phyloP scores from a whole-genome alignment of 2,113 vertebrate species.

The Calcarius ornatus region DNA sequence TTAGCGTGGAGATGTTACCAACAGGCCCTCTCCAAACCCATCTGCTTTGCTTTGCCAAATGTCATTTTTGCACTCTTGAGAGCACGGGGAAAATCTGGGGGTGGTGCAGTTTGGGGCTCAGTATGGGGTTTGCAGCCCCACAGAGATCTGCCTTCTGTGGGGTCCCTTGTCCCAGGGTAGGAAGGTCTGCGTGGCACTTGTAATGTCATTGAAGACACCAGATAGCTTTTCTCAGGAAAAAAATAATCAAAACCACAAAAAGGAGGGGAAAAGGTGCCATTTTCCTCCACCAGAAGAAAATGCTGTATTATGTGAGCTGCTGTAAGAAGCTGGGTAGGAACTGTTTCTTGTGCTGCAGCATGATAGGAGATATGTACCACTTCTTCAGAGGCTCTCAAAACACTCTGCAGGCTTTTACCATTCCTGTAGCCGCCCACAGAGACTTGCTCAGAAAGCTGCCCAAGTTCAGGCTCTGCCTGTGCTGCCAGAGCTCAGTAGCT shows the following conservation, averaged over 20 bases:
- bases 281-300: not conserved
- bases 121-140: not conserved
- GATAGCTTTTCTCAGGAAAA: not conserved
- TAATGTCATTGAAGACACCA: not conserved
- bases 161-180: not conserved
- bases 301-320: not conserved
- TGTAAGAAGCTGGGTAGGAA: not conserved
- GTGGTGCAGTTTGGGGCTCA: not conserved
- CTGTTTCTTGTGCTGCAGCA: not conserved
- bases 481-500: not conserved
- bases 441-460: not conserved
- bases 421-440: not conserved
- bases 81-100: not conserved
- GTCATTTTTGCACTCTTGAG: not conserved
- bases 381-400: not conserved
- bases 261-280: not conserved
- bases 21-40: not conserved
- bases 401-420: not conserved
- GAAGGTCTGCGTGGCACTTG: not conserved
- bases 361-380: not conserved
- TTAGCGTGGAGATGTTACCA: slow-evolving; percentile 5
- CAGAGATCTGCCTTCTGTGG: not conserved
- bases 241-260: not conserved
- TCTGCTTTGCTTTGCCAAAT: slow-evolving; percentile 10
- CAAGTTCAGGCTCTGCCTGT: not conserved